Conservation (phyloP, 37 sponge, comb jelly and placozoan species). For the Dysidea cf. avara region DNA sequence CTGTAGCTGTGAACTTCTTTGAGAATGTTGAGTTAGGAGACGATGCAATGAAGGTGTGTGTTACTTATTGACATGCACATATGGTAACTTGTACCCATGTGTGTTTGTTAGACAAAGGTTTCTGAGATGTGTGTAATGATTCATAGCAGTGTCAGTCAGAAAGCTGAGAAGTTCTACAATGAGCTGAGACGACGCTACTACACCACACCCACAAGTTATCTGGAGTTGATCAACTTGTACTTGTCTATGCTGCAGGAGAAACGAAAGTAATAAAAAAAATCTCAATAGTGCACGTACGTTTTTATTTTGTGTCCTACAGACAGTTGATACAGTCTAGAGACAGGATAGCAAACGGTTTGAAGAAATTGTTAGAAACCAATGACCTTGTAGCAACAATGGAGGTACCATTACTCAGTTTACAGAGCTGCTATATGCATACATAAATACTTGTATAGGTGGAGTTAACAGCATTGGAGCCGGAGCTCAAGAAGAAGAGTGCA, state of each 20-base stretch:
- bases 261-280: constrained; percentile 43
- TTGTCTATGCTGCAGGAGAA: constrained; percentile 94
- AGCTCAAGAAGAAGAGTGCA: constrained; percentile 82
- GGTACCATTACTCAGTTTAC: constrained; percentile 1
- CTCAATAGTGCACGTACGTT: background rate
- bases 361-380: constrained; percentile 96
- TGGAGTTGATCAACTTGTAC: constrained; percentile 97
- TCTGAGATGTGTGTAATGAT: constrained; percentile 93
- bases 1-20: constrained; percentile 94
- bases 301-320: constrained; percentile 18
- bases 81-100: background rate
- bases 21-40: constrained; percentile 87
- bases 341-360: constrained; percentile 92
- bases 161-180: constrained; percentile 92
- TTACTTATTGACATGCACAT: background rate
- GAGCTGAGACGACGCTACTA: constrained; percentile 94
- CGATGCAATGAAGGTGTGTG: constrained; percentile 81
- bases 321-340: constrained; percentile 80
- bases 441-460: constrained; percentile 51
- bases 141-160: constrained; percentile 88
- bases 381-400: constrained; percentile 93
- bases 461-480: constrained; percentile 92
- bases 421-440: background rate
- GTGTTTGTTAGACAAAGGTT: constrained; percentile 32
- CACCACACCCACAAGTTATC: constrained; percentile 98